Evolutionary conservation across 2,888 invertebrate species (phyloP), one percentile per base, ranked within the genome.

Genomic region (Tuta absoluta): DNA sequence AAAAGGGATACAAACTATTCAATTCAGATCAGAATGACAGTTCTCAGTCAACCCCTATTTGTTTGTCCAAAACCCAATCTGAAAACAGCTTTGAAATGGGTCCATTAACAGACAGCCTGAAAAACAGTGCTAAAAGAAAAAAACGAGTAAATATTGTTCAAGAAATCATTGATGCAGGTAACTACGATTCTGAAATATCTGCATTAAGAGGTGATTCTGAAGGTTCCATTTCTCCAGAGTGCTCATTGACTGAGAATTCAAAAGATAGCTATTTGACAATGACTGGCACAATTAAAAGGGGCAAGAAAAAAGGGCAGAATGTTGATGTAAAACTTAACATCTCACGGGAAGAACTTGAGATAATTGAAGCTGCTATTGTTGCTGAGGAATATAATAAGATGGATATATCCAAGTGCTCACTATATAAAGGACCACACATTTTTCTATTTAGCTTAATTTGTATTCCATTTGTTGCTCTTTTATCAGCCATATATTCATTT

Each of bases 261-360:
- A 90, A 87, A 73, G 94, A 94, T 69, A 91, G 92, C 23, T 94
- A 94, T 74, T 86, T 95, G 57, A 95, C 95, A 1, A 94, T 94
- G 93, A 94, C 94, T 0, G 95, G 95, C 7, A 95, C 95, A 10
- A 95, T 95, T 11, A 95, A 95, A 75, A 88, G 95, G 60, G 95
- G 95, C 0, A 93, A 94, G 72, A 94, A 95, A 78, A 94, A 95
- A 73, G 95, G 95, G 0, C 95, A 95, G 75, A 94, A 93, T 78
- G 93, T 95, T 67, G 95, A 95, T 85, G 94, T 95, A 0, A 94
- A 94, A 80, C 90, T 95, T 8, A 94, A 95, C 74, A 94, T 95
- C 72, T 95, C 95, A 7, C 91, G 95, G 60, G 95, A 95, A 75
- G 95, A 95, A 74, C 83, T 95, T 62, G 94, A 95, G 73, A 93